Evolutionary conservation across 2,888 invertebrate genomes (phyloP), one percentile per base, ranked within the genome.

Genomic region (Hypomecis punctinalis): DNA sequence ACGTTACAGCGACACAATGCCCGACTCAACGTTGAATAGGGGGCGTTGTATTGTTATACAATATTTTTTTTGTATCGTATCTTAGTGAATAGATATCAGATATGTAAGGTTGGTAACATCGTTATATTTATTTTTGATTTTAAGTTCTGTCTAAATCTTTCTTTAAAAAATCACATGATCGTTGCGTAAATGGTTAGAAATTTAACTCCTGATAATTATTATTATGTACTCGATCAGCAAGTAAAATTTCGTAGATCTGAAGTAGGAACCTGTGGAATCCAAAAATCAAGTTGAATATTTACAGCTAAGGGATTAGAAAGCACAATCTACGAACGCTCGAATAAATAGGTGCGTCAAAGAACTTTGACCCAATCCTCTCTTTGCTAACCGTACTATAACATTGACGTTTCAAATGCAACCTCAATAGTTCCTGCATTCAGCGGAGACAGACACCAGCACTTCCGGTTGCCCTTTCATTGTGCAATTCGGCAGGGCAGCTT

Each of bases 1-100:
- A 83, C 76, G 73, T 72, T 60, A 53, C 64, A 46, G 47, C 58
- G 73, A 59, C 77, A 88, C 86, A 87, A 88, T 86, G 83, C 82
- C 76, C 33, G 66, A 75, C 76, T 73, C 78, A 74, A 74, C 79
- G 74, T 81, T 85, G 81, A 88, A 91, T 84, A 82, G 88, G 90
- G 91, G 92, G 92, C 92, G 92, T 87, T 88, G 90, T 92, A 93
- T 93, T 93, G 91, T 91, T 90, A 74, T 81, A 86, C 84, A 89
- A 88, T 86, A 82, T 88, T 85, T 90, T 89, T 85, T 82, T 81
- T 81, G 79, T 79, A 79, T 81, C 77, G 74, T 67, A 76, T 77
- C 73, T 76, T 76, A 73, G 78, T 81, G 77, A 64, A 64, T 77
- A 66, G 52, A 68, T 58, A 58, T 61, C 58, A 73, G 74, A 72